Evolutionary conservation across 2,888 invertebrate species (phyloP).

Genomic region (Invenusta paracnida): DNA sequence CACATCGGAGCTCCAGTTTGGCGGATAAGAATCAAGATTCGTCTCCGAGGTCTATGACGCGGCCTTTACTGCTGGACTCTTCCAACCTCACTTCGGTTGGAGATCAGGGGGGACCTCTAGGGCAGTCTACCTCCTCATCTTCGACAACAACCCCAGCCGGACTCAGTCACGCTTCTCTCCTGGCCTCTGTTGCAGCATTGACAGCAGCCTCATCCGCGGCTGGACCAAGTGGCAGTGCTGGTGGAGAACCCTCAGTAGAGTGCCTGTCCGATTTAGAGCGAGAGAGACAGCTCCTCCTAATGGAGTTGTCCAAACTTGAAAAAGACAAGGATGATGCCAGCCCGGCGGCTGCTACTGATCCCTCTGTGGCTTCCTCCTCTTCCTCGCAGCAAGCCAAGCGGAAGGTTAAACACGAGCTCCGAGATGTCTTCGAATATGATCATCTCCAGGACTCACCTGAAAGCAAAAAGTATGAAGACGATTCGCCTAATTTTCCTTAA

Average conservation of each 20-base stretch:
- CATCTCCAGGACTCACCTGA: neutral
- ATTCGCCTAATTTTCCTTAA: neutral
- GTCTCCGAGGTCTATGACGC: neutral
- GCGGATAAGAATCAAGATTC: neutral
- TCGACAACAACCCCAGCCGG: neutral
- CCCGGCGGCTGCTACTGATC: neutral
- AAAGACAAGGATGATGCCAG: neutral
- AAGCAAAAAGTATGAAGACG: neutral
- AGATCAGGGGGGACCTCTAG: neutral
- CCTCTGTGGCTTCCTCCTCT: neutral
- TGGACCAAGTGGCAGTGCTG: too few species aligned
- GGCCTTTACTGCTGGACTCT: neutral
- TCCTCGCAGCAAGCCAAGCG: neutral
- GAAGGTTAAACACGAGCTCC: neutral
- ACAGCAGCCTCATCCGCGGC: neutral
- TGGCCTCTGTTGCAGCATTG: neutral
- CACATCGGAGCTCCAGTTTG: constrained; percentile 1
- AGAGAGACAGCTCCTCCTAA: constrained; percentile 9
- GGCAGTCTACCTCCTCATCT: neutral
- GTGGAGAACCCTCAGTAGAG: constrained; percentile 11
- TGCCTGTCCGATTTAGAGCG: constrained; percentile 33
- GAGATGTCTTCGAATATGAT: neutral
- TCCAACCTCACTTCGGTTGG: neutral
- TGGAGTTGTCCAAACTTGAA: constrained; percentile 28
- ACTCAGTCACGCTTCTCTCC: too few species aligned